These are phyloP conservation scores for Odontamblyopus lacepedii DNA, from an alignment of 2,797 vertebrate species.

Conservation along the genomic window DNA sequence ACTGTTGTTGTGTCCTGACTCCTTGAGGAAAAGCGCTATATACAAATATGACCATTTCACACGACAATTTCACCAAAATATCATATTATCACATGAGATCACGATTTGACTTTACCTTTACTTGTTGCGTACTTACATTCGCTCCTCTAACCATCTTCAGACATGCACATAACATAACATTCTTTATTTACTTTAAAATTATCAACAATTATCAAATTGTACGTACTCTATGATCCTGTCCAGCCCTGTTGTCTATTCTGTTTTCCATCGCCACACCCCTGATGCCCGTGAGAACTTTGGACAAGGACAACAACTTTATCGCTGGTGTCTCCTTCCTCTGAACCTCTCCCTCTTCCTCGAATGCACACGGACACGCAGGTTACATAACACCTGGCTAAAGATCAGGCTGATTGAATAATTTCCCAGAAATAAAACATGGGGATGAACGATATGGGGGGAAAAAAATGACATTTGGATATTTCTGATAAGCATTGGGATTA, in stretches of 20 bases:
- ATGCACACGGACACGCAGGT: conserved; percentile 37
- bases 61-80: no score
- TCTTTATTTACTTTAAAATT: background rate
- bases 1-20: no score
- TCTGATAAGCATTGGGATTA: no score
- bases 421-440: conserved; percentile 20
- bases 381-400: conserved; percentile 38
- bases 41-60: no score
- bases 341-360: conserved; percentile 58
- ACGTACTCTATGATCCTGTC: background rate
- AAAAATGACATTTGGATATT: no score
- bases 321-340: conserved; percentile 52
- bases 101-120: no score
- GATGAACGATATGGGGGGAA: no score
- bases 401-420: conserved; percentile 27
- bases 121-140: background rate
- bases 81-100: no score
- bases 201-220: conserved; percentile 10
- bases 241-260: conserved; percentile 19
- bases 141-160: conserved; percentile 5
- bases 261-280: conserved; percentile 35
- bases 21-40: no score
- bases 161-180: background rate
- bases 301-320: conserved; percentile 62
- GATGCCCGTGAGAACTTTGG: conserved; percentile 34